Evolutionary conservation across 1,140 invertebrate genomes (phyloP).

Genomic region (Nasonia longicornis): DNA sequence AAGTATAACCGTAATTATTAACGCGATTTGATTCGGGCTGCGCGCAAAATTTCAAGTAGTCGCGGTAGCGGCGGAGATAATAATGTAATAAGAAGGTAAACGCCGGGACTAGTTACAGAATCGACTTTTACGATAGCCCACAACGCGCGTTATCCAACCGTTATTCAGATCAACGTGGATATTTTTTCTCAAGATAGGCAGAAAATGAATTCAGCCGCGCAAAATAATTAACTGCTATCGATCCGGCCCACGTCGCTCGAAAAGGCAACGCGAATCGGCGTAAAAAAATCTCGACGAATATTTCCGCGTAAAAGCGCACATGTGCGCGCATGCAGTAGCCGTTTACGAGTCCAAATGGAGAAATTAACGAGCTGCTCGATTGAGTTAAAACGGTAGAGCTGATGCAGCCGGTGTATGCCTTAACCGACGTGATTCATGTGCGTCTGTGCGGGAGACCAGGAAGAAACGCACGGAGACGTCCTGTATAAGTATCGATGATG

Average conservation of each 20-base stretch:
- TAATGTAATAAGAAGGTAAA: too few species aligned
- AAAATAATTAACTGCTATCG: neutral
- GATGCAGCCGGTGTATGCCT: neutral
- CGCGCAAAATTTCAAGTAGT: neutral
- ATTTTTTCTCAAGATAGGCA: too few species aligned
- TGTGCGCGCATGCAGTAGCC: neutral
- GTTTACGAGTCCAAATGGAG: neutral
- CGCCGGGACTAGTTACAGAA: too few species aligned
- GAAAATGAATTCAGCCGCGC: too few species aligned
- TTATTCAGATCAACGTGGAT: too few species aligned
- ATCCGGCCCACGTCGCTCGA: neutral
- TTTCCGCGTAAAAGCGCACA: neutral
- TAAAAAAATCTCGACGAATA: neutral
- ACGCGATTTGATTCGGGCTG: neutral
- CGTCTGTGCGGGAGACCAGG: too few species aligned
- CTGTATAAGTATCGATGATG: neutral
- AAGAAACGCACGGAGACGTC: neutral
- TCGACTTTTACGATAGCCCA: too few species aligned
- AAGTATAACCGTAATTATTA: neutral
- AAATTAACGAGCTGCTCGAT: conserved; percentile 20
- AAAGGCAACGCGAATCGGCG: neutral
- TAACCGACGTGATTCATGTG: neutral
- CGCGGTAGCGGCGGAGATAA: neutral
- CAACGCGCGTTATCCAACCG: too few species aligned
- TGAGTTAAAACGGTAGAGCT: neutral